phyloP scores from a whole-genome alignment of 2,113 vertebrate species.

The Notiomystis cincta region DNA sequence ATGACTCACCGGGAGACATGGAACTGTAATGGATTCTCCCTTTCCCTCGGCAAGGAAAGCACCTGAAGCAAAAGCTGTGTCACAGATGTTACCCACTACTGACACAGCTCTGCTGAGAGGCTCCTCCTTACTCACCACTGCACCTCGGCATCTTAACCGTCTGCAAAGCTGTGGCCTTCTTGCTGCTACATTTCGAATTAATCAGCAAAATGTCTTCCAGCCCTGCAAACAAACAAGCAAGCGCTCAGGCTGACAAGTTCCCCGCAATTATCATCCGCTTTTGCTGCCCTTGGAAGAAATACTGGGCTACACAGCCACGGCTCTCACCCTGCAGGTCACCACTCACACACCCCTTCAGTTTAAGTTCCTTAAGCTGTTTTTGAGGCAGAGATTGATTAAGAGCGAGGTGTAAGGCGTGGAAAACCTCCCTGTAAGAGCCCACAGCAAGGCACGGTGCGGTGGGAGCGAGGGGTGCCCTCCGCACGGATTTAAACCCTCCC shows the following conservation, averaged over 20 bases:
- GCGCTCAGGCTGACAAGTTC: not conserved
- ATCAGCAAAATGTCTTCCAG: conserved; percentile 83
- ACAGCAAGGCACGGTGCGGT: accelerated
- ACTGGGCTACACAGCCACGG: accelerated
- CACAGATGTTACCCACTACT: not conserved
- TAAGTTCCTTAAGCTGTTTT: not conserved
- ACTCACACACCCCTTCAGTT: not conserved
- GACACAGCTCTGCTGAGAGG: not conserved
- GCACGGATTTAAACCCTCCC: not conserved
- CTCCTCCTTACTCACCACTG: conserved; percentile 73
- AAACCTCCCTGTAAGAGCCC: not conserved
- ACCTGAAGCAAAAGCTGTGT: not conserved
- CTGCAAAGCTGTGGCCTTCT: conserved; percentile 62
- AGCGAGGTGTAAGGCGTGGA: accelerated
- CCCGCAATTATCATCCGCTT: not conserved
- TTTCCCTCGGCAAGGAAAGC: not conserved
- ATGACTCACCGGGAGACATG: accelerated
- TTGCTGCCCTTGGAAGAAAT: not conserved
- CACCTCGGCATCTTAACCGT: conserved; percentile 83
- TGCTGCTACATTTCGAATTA: conserved; percentile 62
- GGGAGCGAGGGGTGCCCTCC: accelerated
- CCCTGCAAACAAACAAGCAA: conserved; percentile 64
- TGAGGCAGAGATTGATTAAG: not conserved
- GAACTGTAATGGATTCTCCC: not conserved
- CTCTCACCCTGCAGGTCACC: not conserved